phyloP scores from a whole-genome alignment of 2,888 invertebrate genomes.

The Pycnomerus fuliginosus region DNA sequence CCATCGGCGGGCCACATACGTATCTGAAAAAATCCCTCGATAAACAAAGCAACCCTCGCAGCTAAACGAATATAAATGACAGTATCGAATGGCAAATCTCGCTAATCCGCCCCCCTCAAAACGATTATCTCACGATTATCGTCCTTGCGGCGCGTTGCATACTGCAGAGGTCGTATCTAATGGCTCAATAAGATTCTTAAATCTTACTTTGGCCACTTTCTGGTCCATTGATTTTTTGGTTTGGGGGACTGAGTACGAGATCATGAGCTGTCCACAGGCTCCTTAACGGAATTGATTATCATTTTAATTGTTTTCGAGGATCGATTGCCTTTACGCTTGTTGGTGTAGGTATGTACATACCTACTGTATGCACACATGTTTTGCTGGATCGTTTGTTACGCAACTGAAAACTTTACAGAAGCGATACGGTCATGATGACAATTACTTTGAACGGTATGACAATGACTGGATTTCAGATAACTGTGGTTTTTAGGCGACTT shows the following conservation, averaged over 20 bases:
- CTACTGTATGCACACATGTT: no score
- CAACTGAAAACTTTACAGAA: no score
- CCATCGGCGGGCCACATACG: constrained; percentile 35
- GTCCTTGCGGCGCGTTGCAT: constrained; percentile 39
- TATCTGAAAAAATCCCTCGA: constrained; percentile 31
- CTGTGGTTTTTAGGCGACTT: no score
- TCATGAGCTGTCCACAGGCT: constrained; percentile 15
- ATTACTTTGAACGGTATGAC: no score
- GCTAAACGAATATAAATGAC: constrained; percentile 52
- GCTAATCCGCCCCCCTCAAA: constrained; percentile 48
- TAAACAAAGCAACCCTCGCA: constrained; percentile 35
- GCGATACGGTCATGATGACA: no score
- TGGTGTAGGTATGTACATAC: no score
- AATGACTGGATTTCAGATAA: no score
- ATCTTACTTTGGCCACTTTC: constrained; percentile 50
- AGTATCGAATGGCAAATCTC: constrained; percentile 51
- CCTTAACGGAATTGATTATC: no score
- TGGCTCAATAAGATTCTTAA: constrained; percentile 49
- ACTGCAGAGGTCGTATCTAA: constrained; percentile 33
- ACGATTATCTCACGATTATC: constrained; percentile 49
- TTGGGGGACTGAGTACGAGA: constrained; percentile 30
- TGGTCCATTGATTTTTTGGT: constrained; percentile 38
- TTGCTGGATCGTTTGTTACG: no score
- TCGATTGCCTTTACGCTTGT: no score
- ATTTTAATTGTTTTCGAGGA: no score